Percentiles rank a stretch among this genome's conserved stretches.
Evolutionary conservation across 2,888 invertebrate genomes (phyloP).

Genomic region (Idaea aversata): DNA sequence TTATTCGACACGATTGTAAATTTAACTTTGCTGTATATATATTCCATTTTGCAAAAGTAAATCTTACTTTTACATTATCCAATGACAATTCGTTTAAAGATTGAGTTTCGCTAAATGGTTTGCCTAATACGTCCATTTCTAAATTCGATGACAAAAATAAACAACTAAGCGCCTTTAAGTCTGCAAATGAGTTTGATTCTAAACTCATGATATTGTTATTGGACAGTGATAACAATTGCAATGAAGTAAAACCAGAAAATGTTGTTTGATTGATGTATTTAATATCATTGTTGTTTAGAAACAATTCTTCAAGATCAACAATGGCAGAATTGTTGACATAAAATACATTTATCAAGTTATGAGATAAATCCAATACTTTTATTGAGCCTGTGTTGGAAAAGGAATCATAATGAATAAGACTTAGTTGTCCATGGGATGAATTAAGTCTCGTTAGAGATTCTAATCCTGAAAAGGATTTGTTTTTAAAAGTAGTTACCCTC

Average conservation of each 20-base stretch:
- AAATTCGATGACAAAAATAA: conserved; percentile 26
- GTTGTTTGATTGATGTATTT: conserved; percentile 19
- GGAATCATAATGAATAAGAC: conserved; percentile 20
- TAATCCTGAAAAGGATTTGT: conserved; percentile 23
- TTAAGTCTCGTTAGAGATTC: conserved; percentile 17
- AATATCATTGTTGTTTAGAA: conserved; percentile 26
- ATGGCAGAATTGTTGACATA: conserved; percentile 23
- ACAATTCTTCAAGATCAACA: conserved; percentile 20
- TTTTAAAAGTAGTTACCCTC: conserved; percentile 17
- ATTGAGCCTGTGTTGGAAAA: conserved; percentile 22
- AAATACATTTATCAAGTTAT: conserved; percentile 27
- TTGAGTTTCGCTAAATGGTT: conserved; percentile 22
- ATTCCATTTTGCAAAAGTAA: conserved; percentile 22
- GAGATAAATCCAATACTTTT: conserved; percentile 24
- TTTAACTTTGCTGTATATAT: conserved; percentile 18
- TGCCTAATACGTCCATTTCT: conserved; percentile 18
- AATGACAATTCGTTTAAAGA: conserved; percentile 21
- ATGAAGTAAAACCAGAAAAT: conserved; percentile 19
- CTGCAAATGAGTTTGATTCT: conserved; percentile 16
- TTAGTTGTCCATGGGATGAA: conserved; percentile 24
- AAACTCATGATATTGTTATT: conserved; percentile 25
- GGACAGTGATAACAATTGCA: conserved; percentile 23
- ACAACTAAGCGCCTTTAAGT: conserved; percentile 15
- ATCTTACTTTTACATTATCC: conserved; percentile 17
- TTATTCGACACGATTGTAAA: conserved; percentile 26